These are phyloP conservation scores for Schizotus pectinicornis DNA, from an alignment of 2,888 invertebrate species.

Conservation along the genomic window DNA sequence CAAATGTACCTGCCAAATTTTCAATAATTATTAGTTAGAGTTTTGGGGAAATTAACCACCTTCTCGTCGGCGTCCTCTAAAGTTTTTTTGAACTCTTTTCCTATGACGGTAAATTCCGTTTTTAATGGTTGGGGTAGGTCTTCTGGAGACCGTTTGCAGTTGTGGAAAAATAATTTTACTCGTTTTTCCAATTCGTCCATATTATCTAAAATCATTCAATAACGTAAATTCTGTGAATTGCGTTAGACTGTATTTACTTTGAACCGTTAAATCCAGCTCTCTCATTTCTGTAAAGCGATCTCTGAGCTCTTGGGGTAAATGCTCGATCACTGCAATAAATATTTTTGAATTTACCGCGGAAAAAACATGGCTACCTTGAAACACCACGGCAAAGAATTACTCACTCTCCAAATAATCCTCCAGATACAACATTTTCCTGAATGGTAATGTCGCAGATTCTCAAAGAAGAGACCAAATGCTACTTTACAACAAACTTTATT, in stretches of 20 bases:
- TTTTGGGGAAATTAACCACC: conserved; percentile 52
- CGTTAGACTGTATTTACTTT: conserved; percentile 74
- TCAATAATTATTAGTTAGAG: not conserved
- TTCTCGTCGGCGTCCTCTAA: conserved; percentile 97
- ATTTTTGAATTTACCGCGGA: conserved; percentile 44
- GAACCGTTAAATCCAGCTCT: conserved; percentile 96
- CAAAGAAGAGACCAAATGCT: conserved; percentile 22
- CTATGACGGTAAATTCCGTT: conserved; percentile 81
- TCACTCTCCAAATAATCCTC: conserved; percentile 99
- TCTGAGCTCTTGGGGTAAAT: conserved; percentile 94
- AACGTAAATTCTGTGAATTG: not conserved
- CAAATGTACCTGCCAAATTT: conserved; percentile 66
- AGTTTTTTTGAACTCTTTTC: conserved; percentile 88
- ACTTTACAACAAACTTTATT: conserved; percentile 14
- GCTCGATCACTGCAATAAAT: conserved; percentile 90
- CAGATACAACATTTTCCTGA: conserved; percentile 86
- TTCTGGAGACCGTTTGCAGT: conserved; percentile 69
- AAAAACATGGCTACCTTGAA: conserved; percentile 2
- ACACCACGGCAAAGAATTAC: conserved; percentile 55
- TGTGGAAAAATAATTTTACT: conserved; percentile 84
- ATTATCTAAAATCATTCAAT: conserved; percentile 67
- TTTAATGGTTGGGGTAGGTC: conserved; percentile 79
- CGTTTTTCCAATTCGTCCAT: conserved; percentile 92
- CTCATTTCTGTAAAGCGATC: conserved; percentile 98
- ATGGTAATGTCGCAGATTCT: conserved; percentile 36